Evolutionary conservation across 2,797 vertebrate species (phyloP).

Genomic region (Takifugu rubripes): DNA sequence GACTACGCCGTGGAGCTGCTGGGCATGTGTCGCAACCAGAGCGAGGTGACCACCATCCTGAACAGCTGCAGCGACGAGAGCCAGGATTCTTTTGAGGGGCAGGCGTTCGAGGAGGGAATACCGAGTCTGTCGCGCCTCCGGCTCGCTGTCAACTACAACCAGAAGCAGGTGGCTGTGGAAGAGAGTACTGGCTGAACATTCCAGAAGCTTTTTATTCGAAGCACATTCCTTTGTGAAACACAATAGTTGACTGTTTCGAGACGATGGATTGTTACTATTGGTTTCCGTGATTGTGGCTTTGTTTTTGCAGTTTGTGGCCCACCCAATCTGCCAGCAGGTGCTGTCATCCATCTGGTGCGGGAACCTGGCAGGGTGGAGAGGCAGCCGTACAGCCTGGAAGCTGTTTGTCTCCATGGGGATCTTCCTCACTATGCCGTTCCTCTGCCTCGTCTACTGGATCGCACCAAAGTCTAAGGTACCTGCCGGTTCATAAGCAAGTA

Average conservation of each 20-base stretch:
- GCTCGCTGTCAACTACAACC: conserved; percentile 86
- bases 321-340: conserved; percentile 91
- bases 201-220: no score
- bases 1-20: conserved; percentile 89
- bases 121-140: conserved; percentile 85
- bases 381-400: conserved; percentile 84
- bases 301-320: conserved; percentile 81
- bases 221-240: no score
- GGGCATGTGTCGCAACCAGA: conserved; percentile 92
- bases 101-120: conserved; percentile 88
- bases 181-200: neutral
- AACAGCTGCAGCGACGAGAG: conserved; percentile 78
- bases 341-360: conserved; percentile 90
- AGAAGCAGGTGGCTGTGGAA: conserved; percentile 78
- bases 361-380: conserved; percentile 81
- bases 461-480: conserved; percentile 86
- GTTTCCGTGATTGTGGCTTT: conserved; percentile 25
- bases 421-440: conserved; percentile 87
- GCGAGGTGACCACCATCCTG: conserved; percentile 86
- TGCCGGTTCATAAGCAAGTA: no score
- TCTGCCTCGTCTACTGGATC: conserved; percentile 86
- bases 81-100: conserved; percentile 70
- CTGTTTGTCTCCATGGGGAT: conserved; percentile 82
- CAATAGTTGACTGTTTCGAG: no score
- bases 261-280: no score